A percentile compares a stretch with the other conserved stretches of the same genome.
These are phyloP conservation scores for Spilosoma lubricipeda DNA, from an alignment of 2,888 invertebrate species.

Conservation along the genomic window DNA sequence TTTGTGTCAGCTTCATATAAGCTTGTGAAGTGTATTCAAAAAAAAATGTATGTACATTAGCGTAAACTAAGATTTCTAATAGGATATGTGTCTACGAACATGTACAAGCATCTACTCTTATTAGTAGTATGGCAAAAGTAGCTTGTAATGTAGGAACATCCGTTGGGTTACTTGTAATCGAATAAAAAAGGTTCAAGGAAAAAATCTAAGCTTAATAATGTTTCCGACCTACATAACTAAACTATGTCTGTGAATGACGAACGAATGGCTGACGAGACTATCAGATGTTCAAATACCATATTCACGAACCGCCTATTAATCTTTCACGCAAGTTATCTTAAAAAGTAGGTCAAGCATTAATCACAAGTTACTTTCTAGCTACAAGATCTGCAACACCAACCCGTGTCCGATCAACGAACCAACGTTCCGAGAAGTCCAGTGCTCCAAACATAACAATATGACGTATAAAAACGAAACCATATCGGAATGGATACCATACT, in stretches of 20 bases:
- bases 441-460: slow-evolving; percentile 89
- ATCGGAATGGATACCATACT: slow-evolving; percentile 90
- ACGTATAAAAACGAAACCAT: slow-evolving; percentile 89
- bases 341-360: slow-evolving; percentile 13
- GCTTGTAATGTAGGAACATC: background rate
- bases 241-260: background rate
- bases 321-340: background rate
- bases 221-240: background rate
- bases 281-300: background rate
- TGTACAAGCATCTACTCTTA: too few species aligned
- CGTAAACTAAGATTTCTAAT: background rate
- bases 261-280: background rate
- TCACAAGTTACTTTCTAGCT: slow-evolving; percentile 72
- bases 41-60: too few species aligned
- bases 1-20: too few species aligned
- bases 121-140: background rate
- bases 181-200: background rate
- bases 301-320: background rate
- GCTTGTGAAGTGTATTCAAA: too few species aligned
- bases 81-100: background rate
- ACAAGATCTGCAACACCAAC: slow-evolving; percentile 93
- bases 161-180: background rate
- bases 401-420: slow-evolving; percentile 90
- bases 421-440: slow-evolving; percentile 92
- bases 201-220: background rate